Base-by-base conservation (phyloP, 1,140 invertebrate species). In the Chironomus tepperi region DNA sequence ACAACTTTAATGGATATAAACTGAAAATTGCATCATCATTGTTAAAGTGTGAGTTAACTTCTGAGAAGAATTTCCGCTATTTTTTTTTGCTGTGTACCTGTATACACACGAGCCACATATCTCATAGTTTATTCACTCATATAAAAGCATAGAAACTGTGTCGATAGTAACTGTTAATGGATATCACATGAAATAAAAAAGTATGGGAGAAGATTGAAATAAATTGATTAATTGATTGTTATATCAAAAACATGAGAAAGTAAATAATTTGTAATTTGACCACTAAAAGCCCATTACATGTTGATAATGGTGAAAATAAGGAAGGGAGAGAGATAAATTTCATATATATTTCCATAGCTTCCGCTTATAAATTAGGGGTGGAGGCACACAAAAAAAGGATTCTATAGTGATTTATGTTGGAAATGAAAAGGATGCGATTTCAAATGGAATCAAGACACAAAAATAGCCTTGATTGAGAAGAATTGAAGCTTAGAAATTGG, bases 91-190 rank as follows among this genome's bases (percentile, higher is more conserved):
- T n/a, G n/a, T n/a, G n/a, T 34, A 34, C 24, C 24, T 34, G 24
- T 34, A 5, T 34, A 34, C 24, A 34, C 24, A 34, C 24, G 2
- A 34, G 24, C 24, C 24, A 34, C 24, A 34, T 2, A 34, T 34
- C 24, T 34, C 24, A 34, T 34, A 34, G 24, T 34, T 34, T 34
- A 34, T 34, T 34, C 43, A 47, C 15, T 47, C 15, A 15, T 57
- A 3, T 57, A 15, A 34, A 34, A 34, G 24, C 47, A 57, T 57
- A 3, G 47, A 57, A 57, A 57, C 47, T 57, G 47, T 57, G 47
- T 57, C 47, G 47, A 57, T n/a, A n/a, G 47, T n/a, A 12, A 57
- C 47, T n/a, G 47, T 57, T 57, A 57, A 57, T 57, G 47, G 47
- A 57, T 57, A 57, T 57, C 47, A 5, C 12, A n/a, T 57, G 47